Percentiles rank a stretch among this genome's conserved stretches.
These are phyloP conservation scores for Takifugu flavidus DNA, from an alignment of 2,113 vertebrate genomes.

Conservation along the genomic window DNA sequence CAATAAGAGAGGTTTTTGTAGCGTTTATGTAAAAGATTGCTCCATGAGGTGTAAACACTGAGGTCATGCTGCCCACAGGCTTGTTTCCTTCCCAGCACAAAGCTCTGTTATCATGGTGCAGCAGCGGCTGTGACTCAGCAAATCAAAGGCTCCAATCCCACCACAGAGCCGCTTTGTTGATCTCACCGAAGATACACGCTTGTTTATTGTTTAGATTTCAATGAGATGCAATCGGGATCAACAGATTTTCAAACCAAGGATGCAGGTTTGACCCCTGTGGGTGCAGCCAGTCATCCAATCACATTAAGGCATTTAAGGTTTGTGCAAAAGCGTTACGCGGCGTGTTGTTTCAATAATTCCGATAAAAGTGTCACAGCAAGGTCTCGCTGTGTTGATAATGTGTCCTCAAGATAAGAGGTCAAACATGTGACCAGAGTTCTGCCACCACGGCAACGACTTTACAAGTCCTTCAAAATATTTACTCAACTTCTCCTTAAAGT, in stretches of 20 bases:
- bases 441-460: neutral
- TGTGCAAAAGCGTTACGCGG: neutral
- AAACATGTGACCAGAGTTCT: slow-evolving; percentile 15
- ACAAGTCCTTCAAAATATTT: neutral
- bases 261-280: too few species aligned
- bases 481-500: too few species aligned
- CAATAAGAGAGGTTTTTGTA: too few species aligned
- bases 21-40: slow-evolving; percentile 12
- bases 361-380: neutral
- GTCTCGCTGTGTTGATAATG: neutral
- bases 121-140: slow-evolving; percentile 54
- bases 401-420: neutral
- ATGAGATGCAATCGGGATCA: neutral
- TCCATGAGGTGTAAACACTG: slow-evolving; percentile 1
- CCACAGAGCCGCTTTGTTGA: slow-evolving; percentile 7
- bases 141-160: slow-evolving; percentile 26
- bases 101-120: slow-evolving; percentile 27
- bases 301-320: too few species aligned
- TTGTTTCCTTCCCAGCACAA: slow-evolving; percentile 19
- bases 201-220: neutral
- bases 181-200: neutral
- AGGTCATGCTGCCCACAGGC: slow-evolving; percentile 21
- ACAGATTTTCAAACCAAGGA: too few species aligned
- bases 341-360: neutral
- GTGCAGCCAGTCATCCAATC: too few species aligned